phyloP scores from a whole-genome alignment of 2,888 invertebrate genomes.

The Gortyna flavago region DNA sequence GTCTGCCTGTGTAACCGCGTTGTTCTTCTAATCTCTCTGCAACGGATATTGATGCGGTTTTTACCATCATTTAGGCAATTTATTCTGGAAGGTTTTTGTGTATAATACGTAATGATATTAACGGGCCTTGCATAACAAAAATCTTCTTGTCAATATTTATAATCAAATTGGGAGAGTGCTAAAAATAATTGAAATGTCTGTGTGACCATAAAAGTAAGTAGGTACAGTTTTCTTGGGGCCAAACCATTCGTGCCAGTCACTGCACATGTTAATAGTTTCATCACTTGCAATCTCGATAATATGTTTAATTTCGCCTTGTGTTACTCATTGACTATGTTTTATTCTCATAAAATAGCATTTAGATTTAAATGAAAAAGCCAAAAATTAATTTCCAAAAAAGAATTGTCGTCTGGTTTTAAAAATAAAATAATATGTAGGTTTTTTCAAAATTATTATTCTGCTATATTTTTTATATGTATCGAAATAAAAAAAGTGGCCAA shows the following conservation, averaged over 20 bases:
- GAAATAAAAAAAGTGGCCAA: no score
- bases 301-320: neutral
- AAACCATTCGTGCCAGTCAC: neutral
- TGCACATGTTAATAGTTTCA: neutral
- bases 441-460: no score
- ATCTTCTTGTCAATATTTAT: neutral
- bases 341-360: neutral
- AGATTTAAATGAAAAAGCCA: neutral
- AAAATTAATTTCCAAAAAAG: no score
- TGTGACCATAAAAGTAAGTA: neutral
- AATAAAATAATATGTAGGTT: no score
- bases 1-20: neutral
- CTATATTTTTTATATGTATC: no score
- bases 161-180: neutral
- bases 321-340: neutral
- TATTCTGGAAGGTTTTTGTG: neutral
- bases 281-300: neutral
- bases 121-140: neutral
- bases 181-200: neutral
- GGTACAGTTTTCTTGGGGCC: neutral
- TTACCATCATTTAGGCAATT: neutral
- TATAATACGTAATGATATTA: no score
- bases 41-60: neutral
- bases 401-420: neutral
- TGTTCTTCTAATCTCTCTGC: neutral